Conservation (phyloP, 2,888 invertebrate species). For the Petrolisthes manimaculis region DNA sequence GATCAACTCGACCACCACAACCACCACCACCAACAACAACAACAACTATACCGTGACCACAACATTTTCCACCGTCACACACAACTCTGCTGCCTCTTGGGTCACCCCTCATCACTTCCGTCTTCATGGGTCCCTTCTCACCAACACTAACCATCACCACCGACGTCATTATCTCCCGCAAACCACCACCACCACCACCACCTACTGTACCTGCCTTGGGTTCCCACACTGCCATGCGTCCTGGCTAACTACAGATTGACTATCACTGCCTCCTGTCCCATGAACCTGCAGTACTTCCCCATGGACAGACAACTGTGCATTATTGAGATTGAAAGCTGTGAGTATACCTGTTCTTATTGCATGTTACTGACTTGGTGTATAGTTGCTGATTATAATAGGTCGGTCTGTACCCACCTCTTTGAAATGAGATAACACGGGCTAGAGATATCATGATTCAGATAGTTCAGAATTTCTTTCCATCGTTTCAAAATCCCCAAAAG, state of each 20-base stretch:
- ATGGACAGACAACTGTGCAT: slow-evolving; percentile 96
- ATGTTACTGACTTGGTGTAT: too few species aligned
- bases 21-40: neutral
- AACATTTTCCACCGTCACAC: neutral
- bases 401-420: too few species aligned
- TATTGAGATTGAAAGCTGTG: slow-evolving; percentile 97
- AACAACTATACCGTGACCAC: neutral
- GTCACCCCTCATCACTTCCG: too few species aligned
- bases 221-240: slow-evolving; percentile 1
- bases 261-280: slow-evolving; percentile 94
- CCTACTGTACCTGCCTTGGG: neutral
- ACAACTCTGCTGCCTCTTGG: neutral
- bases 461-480: too few species aligned
- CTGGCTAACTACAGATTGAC: slow-evolving; percentile 80
- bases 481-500: too few species aligned
- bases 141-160: neutral
- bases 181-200: neutral
- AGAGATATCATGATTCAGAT: too few species aligned
- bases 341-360: slow-evolving; percentile 74
- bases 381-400: too few species aligned
- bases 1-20: neutral
- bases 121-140: too few species aligned
- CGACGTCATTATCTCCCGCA: neutral
- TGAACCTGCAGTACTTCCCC: slow-evolving; percentile 96
- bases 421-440: too few species aligned